Evolutionary conservation across 2,888 invertebrate species (phyloP).

Genomic region (Masnerella sp.): DNA sequence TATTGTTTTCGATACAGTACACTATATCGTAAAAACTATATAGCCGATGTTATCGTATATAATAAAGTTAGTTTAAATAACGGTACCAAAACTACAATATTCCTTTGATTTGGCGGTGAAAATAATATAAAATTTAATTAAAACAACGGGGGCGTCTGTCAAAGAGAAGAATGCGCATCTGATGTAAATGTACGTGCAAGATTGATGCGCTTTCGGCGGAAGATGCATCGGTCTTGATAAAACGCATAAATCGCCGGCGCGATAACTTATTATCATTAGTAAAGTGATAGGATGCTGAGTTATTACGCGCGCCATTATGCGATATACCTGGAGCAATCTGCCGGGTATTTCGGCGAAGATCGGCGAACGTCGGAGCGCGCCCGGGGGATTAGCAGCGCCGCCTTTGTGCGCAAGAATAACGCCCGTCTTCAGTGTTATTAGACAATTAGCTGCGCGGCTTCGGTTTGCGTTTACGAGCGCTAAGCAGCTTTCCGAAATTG

Average conservation of each 20-base stretch:
- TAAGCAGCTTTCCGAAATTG: constrained; percentile 49
- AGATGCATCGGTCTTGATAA: constrained; percentile 32
- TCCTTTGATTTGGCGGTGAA: no score
- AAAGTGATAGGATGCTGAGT: constrained; percentile 17
- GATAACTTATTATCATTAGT: constrained; percentile 44
- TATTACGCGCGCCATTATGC: constrained; percentile 23
- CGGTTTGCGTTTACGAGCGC: constrained; percentile 32
- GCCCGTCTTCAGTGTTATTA: constrained; percentile 20
- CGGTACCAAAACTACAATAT: no score
- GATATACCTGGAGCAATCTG: constrained; percentile 6
- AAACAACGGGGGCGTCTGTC: constrained; percentile 11
- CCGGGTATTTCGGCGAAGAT: constrained; percentile 10
- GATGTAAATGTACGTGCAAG: constrained; percentile 32
- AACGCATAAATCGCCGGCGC: constrained; percentile 24
- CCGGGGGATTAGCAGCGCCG: constrained; percentile 3
- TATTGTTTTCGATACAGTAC: no score
- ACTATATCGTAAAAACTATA: no score
- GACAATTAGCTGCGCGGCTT: constrained; percentile 35
- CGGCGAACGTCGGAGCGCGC: neutral
- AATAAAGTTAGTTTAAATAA: no score
- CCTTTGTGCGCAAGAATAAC: constrained; percentile 13
- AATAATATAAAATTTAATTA: constrained; percentile 16
- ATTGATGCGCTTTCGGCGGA: constrained; percentile 34
- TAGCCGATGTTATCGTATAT: no score
- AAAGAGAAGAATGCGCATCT: constrained; percentile 29